Conservation (phyloP, 2,888 invertebrate genomes). For the Xanthorhoe designata region DNA sequence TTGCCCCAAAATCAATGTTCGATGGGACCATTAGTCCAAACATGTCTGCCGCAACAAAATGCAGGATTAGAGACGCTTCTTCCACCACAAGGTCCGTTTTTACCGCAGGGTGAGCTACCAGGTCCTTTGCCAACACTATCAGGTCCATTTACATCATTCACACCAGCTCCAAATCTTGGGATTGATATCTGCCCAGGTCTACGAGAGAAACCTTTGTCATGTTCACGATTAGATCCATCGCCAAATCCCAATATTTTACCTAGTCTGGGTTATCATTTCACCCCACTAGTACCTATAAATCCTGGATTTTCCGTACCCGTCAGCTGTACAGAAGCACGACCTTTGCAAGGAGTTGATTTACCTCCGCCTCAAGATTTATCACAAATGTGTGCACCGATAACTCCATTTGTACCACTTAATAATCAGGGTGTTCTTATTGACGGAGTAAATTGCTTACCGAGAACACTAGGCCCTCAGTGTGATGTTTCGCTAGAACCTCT, state of each 20-base stretch:
- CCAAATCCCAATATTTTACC: slow-evolving; percentile 1
- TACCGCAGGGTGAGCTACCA: slow-evolving; percentile 12
- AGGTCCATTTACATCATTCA: neutral
- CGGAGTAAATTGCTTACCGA: slow-evolving; percentile 2
- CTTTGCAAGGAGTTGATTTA: slow-evolving; percentile 5
- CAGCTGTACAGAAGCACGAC: slow-evolving; percentile 4
- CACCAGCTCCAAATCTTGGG: neutral
- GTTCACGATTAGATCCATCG: neutral
- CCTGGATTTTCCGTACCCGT: neutral
- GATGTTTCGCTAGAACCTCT: slow-evolving; percentile 10
- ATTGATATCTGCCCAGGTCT: neutral
- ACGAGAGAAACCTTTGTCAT: neutral
- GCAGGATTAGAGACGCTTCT: slow-evolving; percentile 1
- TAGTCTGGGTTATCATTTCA: slow-evolving; percentile 11
- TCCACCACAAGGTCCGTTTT: slow-evolving; percentile 3
- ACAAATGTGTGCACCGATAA: neutral
- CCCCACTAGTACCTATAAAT: slow-evolving; percentile 19
- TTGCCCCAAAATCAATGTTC: neutral
- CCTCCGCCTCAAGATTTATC: slow-evolving; percentile 8
- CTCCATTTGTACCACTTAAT: slow-evolving; percentile 3
- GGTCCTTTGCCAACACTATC: neutral
- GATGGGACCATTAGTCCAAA: neutral
- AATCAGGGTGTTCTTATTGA: slow-evolving; percentile 4
- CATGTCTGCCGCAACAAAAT: slow-evolving; percentile 13
- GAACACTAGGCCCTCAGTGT: neutral